A percentile compares a stretch with the other conserved stretches of the same genome.
These are phyloP conservation scores for Eospalax fontanierii DNA, from an alignment of 2,797 vertebrate genomes.

Conservation along the genomic window DNA sequence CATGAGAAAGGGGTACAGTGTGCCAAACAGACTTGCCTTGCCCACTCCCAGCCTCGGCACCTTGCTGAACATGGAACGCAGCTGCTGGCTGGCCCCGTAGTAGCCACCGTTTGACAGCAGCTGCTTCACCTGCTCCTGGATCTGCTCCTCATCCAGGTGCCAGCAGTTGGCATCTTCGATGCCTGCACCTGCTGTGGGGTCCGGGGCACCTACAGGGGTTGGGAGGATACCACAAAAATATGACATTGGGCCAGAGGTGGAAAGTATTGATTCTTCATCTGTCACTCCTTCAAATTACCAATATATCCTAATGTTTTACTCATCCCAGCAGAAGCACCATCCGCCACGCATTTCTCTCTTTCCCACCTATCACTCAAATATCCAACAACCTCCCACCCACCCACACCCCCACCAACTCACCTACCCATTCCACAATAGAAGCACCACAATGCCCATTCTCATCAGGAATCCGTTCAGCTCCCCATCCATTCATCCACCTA, in stretches of 20 bases:
- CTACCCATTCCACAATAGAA: not conserved
- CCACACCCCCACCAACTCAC: not conserved
- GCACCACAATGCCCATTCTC: not conserved
- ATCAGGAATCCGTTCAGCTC: not conserved
- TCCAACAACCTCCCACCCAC: fast-evolving
- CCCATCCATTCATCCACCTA: not conserved
- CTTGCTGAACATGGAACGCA: conserved; percentile 90
- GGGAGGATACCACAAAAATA: not conserved
- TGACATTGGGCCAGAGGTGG: not conserved
- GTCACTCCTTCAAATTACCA: not conserved
- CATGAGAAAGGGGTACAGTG: not conserved
- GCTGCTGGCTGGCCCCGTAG: conserved; percentile 89
- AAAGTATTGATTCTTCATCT: not conserved
- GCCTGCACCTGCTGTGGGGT: conserved; percentile 88
- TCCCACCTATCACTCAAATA: not conserved
- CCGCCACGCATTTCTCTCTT: not conserved
- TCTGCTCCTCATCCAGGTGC: conserved; percentile 90
- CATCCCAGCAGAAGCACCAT: not conserved
- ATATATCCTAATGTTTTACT: not conserved
- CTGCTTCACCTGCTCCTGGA: conserved; percentile 90
- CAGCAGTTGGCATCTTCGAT: conserved; percentile 90
- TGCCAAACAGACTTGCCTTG: fast-evolving
- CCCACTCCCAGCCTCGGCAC: conserved; percentile 58
- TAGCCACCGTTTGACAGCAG: conserved; percentile 89
- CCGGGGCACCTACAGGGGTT: conserved; percentile 85